Conservation (phyloP, 2,113 vertebrate genomes). For the Acanthisitta chloris region DNA sequence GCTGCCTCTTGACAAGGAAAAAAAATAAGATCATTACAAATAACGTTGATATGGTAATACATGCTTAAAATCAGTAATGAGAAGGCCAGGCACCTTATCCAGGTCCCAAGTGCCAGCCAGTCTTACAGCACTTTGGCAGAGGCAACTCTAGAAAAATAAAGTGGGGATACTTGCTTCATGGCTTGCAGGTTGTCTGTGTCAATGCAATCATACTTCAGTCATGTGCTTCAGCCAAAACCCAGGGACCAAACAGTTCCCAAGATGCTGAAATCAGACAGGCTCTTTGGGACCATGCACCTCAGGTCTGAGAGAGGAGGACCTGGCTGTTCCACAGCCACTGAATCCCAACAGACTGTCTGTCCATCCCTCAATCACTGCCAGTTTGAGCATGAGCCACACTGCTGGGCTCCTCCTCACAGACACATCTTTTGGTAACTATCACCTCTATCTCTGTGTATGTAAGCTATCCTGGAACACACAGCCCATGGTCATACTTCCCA, state of each 20-base stretch:
- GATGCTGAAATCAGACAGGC: background rate
- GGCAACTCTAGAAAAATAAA: background rate
- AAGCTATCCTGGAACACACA: rapidly evolving
- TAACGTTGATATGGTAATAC: background rate
- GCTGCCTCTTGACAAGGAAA: background rate
- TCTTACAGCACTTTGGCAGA: background rate
- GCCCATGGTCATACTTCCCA: background rate
- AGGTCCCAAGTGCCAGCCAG: background rate
- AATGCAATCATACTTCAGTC: background rate
- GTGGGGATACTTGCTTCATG: background rate
- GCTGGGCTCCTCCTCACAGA: background rate
- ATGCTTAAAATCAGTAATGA: constrained; percentile 23
- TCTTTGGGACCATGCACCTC: background rate
- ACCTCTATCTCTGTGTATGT: background rate
- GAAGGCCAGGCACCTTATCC: background rate
- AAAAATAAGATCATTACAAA: background rate
- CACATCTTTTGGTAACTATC: background rate
- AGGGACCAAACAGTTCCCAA: background rate
- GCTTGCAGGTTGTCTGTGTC: background rate
- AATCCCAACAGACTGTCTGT: background rate
- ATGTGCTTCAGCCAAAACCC: background rate
- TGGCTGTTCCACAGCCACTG: background rate
- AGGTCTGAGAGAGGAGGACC: rapidly evolving
- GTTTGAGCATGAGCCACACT: rapidly evolving
- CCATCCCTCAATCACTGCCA: background rate